These are phyloP conservation scores for Lasius fuliginosus DNA, from an alignment of 2,888 invertebrate genomes.

Conservation along the genomic window DNA sequence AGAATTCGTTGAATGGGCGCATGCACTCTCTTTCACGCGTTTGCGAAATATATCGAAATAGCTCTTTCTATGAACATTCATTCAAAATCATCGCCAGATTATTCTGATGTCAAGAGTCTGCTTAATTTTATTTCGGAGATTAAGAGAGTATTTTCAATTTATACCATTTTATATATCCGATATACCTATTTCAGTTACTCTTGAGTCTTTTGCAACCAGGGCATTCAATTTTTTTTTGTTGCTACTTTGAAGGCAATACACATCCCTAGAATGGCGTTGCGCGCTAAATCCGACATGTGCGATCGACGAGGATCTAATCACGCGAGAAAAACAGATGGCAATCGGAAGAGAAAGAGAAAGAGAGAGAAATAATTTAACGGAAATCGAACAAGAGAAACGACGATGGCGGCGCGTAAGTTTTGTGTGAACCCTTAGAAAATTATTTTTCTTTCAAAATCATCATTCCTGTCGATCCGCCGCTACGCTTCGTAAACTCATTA, in stretches of 20 bases:
- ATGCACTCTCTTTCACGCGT: neutral
- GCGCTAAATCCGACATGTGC: slow-evolving; percentile 26
- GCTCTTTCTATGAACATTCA: neutral
- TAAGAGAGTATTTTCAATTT: neutral
- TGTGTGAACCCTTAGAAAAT: slow-evolving; percentile 81
- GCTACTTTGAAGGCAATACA: slow-evolving; percentile 6
- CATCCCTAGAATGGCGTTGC: neutral
- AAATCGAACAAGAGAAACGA: slow-evolving; percentile 63
- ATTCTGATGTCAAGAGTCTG: neutral
- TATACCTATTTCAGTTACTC: neutral
- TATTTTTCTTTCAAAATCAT: slow-evolving; percentile 85
- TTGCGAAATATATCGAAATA: slow-evolving; percentile 9
- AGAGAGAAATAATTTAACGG: slow-evolving; percentile 57
- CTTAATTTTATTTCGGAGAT: neutral
- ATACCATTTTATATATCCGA: neutral
- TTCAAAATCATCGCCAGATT: neutral
- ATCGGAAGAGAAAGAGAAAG: neutral
- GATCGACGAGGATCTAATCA: slow-evolving; percentile 43
- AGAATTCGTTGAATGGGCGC: slow-evolving; percentile 32
- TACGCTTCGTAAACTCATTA: slow-evolving; percentile 83
- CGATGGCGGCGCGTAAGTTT: slow-evolving; percentile 53
- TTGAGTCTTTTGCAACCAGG: neutral
- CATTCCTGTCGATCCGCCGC: slow-evolving; percentile 78
- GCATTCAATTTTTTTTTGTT: neutral
- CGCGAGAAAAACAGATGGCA: slow-evolving; percentile 23